Conservation (phyloP, 2,797 vertebrate species). For the Tangara arthus region DNA sequence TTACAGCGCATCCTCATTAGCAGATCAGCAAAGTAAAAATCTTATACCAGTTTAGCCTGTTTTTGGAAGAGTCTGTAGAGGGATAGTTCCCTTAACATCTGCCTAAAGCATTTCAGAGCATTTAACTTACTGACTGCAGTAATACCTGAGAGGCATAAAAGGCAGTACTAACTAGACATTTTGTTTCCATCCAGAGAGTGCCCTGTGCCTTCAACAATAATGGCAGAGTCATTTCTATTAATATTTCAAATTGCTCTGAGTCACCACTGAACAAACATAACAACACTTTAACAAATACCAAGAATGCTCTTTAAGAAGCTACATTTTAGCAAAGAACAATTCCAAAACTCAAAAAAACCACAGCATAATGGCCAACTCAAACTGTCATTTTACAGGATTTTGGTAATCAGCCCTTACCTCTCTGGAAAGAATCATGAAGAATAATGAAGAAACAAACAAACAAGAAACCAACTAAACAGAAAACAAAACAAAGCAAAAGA, state of each 20-base stretch:
- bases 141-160: not conserved
- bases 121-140: not conserved
- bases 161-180: not conserved
- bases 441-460: not conserved
- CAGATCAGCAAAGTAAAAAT: not conserved
- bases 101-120: not conserved
- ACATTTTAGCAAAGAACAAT: not conserved
- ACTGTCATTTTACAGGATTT: not conserved
- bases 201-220: not conserved
- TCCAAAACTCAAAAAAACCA: not conserved
- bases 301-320: not conserved
- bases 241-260: not conserved
- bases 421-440: not conserved
- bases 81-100: not conserved
- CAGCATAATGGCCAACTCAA: not conserved
- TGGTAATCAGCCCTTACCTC: not conserved
- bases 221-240: not conserved
- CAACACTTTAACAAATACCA: not conserved
- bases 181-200: not conserved
- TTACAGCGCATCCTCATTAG: not conserved
- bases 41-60: not conserved
- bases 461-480: not conserved
- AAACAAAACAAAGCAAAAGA: not conserved
- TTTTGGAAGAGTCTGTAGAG: not conserved
- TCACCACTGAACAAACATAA: not conserved